Base-by-base conservation (phyloP, 1,140 invertebrate genomes). In the Atta cephalotes region DNA sequence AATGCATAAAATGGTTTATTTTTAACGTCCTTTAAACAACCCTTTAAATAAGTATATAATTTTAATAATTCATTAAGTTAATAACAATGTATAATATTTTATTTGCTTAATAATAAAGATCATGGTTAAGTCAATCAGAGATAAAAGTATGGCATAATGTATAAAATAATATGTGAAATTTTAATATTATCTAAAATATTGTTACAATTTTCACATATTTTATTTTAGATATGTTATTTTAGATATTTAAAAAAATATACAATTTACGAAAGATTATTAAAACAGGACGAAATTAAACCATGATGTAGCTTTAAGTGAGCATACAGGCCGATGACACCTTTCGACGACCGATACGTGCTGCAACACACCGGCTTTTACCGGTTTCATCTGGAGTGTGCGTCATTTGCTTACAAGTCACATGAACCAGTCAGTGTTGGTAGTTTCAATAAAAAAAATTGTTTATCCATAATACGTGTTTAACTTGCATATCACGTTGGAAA, bases 341-440 rank as follows among this genome's bases (percentile, higher is more conserved):
- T 82, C 74, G 21, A 62, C 53, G 51, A 56, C 45, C 28, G 63
- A 71, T 82, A 77, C n/a, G n/a, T 79, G 63, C 66, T 70, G 56
- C 72, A 18, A 58, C 35, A 25, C 65, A 85, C 88, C 87, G 86
- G 88, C 66, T 89, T 77, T 88, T 85, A 89, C 86, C 60, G 86
- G 88, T 85, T 85, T 88, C n/a, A 88, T 58, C 88, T 72, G 79
- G 86, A 84, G 39, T 66, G 39, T 66, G 39, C 45, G 56, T 70
- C 56, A 85, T 79, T 85, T 88, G 53, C 66, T 79, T 87, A 63
- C 62, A 18, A 80, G 25, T 62, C 35, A 70, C 16, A 35, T 28
- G 63, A 58, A 53, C 72, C 25, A n/a, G 76, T 74, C 85, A 76
- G 81, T 53, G 35, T 31, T 79, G 65, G 39, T 2, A 39, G 45